Base-by-base conservation (phyloP, 2,888 invertebrate species). In the Protophormia terraenovae region DNA sequence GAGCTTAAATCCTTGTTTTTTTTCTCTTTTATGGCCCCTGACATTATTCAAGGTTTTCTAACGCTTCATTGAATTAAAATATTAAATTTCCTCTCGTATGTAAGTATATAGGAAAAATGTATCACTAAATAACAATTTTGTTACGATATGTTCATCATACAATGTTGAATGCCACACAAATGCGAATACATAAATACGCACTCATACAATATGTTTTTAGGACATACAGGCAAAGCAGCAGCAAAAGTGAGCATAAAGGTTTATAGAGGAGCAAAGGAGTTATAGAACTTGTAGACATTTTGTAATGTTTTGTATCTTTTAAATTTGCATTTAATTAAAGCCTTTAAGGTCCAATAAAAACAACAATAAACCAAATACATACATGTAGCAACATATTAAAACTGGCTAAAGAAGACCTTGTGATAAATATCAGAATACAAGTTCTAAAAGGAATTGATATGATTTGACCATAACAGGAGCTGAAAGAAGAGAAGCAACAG, bases 271-370 rank as follows among this genome's bases (percentile, higher is more conserved):
- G 32, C 1, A 32, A 41, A 66, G 32, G 32, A 16, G 5, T 16
- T 60, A 76, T 29, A 62, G n/a, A n/a, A 58, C 71, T 77, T 83
- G 76, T 83, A 77, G 71, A 22, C 79, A 76, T 79, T 84, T 84
- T 75, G 75, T 84, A 71, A 75, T 71, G 69, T 84, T 79, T 84
- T 79, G 66, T 84, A 55, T 45, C 58, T 64, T 71, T n/a, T 22
- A 66, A 84, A 84, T 84, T 84, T 84, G 79, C 79, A 84, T 84
- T 79, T 84, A 84, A 84, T 84, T 84, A 64, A 66, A 76, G 79
- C 64, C 84, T 64, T 75, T 32, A 55, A 69, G 84, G 69, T 38
- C 35, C 14, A 64, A 47, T 73, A 75, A 77, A 78, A 71, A 47
- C 16, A 60, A 53, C 50, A 75, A 35, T 50, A 35, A 62, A 60